Evolutionary conservation across 2,113 vertebrate species (phyloP).

Genomic region (Lampris incognitus): DNA sequence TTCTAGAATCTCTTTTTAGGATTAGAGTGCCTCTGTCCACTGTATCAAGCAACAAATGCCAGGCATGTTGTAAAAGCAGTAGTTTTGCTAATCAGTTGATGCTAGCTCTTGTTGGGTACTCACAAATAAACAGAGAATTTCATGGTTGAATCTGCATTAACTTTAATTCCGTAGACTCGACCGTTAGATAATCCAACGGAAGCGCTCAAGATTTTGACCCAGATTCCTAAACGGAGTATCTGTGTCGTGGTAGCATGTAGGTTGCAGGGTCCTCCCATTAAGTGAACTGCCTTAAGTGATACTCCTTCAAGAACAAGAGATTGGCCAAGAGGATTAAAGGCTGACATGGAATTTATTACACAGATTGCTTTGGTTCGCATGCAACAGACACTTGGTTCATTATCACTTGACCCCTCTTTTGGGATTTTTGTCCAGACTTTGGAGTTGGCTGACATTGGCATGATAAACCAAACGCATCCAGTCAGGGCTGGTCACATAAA

Average conservation of each 20-base stretch:
- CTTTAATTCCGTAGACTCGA: neutral
- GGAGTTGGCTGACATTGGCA: too few relatives aligned
- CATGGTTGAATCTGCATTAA: neutral
- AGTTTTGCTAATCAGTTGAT: conserved; percentile 2
- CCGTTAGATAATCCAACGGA: conserved; percentile 17
- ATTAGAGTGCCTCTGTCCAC: conserved; percentile 3
- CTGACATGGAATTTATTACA: neutral
- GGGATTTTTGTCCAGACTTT: too few relatives aligned
- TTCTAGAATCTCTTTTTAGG: conserved; percentile 5
- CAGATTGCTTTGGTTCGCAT: neutral
- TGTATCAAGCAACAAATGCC: neutral
- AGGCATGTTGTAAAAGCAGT: neutral
- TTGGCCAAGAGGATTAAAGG: conserved; percentile 3
- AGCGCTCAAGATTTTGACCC: conserved; percentile 14
- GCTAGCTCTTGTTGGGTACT: neutral
- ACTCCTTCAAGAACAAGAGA: neutral
- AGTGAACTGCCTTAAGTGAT: neutral
- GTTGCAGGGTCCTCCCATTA: conserved; percentile 7
- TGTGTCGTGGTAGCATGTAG: neutral
- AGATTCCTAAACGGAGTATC: conserved; percentile 20
- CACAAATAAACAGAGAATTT: neutral
- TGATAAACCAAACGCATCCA: too few relatives aligned
- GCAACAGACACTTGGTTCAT: too few relatives aligned
- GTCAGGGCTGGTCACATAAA: too few relatives aligned
- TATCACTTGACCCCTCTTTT: too few relatives aligned